A percentile compares a stretch with the other conserved stretches of the same genome.
These are phyloP conservation scores for Cephalopholis sonnerati DNA, from an alignment of 2,113 vertebrate genomes.

Conservation along the genomic window DNA sequence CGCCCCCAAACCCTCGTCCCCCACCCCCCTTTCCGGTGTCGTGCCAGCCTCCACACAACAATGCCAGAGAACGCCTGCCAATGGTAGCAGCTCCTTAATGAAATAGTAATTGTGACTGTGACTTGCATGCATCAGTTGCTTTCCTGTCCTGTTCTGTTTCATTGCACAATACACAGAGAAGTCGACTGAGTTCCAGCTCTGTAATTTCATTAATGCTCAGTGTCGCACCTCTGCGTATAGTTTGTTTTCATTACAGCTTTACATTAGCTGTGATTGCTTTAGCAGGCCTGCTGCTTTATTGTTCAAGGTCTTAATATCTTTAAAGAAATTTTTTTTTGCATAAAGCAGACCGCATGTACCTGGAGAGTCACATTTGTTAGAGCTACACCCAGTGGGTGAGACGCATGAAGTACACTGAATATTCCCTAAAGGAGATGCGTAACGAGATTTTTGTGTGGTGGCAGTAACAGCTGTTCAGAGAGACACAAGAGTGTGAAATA, in stretches of 20 bases:
- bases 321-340: neutral
- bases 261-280: constrained; percentile 58
- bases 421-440: constrained; percentile 52
- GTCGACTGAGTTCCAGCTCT: constrained; percentile 62
- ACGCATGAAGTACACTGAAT: constrained; percentile 37
- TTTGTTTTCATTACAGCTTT: constrained; percentile 75
- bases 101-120: constrained; percentile 84
- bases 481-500: constrained; percentile 66
- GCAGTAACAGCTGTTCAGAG: constrained; percentile 63
- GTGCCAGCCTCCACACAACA: constrained; percentile 67
- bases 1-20: constrained; percentile 22
- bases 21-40: constrained; percentile 54
- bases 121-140: constrained; percentile 74
- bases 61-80: constrained; percentile 73
- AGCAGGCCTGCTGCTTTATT: constrained; percentile 26
- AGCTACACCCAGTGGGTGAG: neutral
- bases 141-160: constrained; percentile 71
- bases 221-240: constrained; percentile 61
- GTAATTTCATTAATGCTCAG: constrained; percentile 73
- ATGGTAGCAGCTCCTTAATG: constrained; percentile 77
- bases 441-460: constrained; percentile 42
- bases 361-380: constrained; percentile 11
- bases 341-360: neutral
- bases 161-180: constrained; percentile 67
- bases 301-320: constrained; percentile 37